Conservation (phyloP, 2,888 invertebrate species). For the Therioaphis trifolii region DNA sequence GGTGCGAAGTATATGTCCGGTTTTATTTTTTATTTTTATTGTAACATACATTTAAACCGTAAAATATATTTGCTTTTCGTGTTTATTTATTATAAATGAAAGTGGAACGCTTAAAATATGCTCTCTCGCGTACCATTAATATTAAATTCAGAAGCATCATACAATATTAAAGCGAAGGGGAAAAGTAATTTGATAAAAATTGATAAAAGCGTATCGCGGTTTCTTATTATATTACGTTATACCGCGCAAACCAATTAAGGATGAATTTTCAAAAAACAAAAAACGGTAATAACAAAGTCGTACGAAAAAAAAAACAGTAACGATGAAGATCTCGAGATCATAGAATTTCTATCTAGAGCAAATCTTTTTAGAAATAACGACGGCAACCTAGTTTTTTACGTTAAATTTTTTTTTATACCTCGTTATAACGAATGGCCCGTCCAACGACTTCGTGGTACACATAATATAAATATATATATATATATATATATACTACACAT, state of each 20-base stretch:
- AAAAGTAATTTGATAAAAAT: constrained; percentile 23
- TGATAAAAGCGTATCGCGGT: neutral
- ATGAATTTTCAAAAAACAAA: neutral
- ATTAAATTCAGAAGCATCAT: neutral
- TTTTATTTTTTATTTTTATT: neutral
- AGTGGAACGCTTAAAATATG: neutral
- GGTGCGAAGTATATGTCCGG: too few species aligned
- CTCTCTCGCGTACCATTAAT: neutral
- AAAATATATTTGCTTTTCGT: neutral
- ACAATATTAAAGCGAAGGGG: neutral
- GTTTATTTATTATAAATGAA: constrained; percentile 37
- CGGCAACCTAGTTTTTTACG: too few species aligned
- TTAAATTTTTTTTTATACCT: too few species aligned
- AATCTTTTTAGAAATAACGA: too few species aligned
- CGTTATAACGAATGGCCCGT: too few species aligned
- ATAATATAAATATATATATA: too few species aligned
- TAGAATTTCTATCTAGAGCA: too few species aligned
- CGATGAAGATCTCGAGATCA: neutral
- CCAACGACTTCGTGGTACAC: too few species aligned
- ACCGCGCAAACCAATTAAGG: neutral
- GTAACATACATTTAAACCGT: constrained; percentile 2
- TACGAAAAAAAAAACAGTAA: neutral
- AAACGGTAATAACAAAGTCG: too few species aligned
- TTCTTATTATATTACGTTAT: neutral
- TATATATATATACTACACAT: too few species aligned